These are phyloP conservation scores for Himantopus leucocephalus DNA, from an alignment of 2,113 vertebrate species.

Conservation along the genomic window DNA sequence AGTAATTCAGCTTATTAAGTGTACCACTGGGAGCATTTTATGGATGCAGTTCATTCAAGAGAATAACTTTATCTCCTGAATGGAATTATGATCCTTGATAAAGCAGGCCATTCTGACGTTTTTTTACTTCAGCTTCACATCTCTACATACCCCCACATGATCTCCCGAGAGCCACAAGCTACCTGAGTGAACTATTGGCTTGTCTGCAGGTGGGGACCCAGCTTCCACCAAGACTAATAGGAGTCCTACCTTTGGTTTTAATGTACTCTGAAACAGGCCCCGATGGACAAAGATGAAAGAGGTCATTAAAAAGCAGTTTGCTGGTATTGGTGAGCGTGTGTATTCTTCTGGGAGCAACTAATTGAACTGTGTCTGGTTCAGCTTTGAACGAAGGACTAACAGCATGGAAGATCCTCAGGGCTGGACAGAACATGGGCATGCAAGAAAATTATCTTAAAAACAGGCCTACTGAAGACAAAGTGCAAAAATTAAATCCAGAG, in stretches of 20 bases:
- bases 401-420: not conserved
- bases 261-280: not conserved
- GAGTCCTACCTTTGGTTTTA: not conserved
- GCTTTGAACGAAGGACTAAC: not conserved
- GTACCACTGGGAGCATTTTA: not conserved
- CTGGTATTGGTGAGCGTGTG: not conserved
- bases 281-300: not conserved
- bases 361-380: not conserved
- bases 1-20: not conserved
- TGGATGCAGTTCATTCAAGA: not conserved
- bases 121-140: not conserved
- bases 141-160: not conserved
- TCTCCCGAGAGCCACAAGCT: not conserved
- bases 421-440: not conserved
- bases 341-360: not conserved
- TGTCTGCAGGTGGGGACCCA: not conserved
- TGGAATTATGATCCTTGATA: not conserved
- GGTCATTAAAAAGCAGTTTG: not conserved
- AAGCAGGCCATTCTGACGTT: not conserved
- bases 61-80: not conserved
- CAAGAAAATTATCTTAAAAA: not conserved
- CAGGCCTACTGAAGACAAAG: not conserved
- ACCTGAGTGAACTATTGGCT: not conserved
- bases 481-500: not conserved
- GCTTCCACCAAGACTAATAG: not conserved